Evolutionary conservation across 2,113 vertebrate species (phyloP).

Genomic region (Zosterops japonicus): DNA sequence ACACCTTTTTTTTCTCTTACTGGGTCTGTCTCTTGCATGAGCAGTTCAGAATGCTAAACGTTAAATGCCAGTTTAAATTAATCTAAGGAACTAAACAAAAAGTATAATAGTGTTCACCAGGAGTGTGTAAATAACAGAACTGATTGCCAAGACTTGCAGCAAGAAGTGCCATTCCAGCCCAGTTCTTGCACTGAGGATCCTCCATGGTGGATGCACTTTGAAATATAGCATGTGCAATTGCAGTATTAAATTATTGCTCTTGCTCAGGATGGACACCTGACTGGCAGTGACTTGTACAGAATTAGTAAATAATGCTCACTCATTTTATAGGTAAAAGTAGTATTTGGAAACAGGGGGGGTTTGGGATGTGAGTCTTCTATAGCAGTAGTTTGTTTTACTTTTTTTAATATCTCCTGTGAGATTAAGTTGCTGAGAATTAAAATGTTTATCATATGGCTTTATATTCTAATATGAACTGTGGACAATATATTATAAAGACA

Average conservation of each 20-base stretch:
- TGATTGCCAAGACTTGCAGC: not conserved
- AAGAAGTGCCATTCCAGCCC: not conserved
- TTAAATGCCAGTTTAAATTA: not conserved
- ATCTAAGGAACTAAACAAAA: not conserved
- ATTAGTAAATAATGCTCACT: not conserved
- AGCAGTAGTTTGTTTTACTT: not conserved
- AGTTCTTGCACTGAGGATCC: not conserved
- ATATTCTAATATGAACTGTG: not conserved
- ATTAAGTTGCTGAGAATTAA: not conserved
- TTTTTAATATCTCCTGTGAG: not conserved
- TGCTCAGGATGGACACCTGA: not conserved
- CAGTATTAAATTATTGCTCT: not conserved
- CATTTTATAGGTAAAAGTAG: not conserved
- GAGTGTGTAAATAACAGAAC: not conserved
- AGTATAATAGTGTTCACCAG: not conserved
- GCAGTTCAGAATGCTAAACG: not conserved
- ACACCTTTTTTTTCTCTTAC: rapidly evolving
- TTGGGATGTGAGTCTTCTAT: not conserved
- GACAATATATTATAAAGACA: not conserved
- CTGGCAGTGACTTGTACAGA: not conserved
- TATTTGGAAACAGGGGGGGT: not conserved
- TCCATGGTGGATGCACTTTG: not conserved
- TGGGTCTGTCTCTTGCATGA: not conserved
- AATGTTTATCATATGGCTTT: not conserved
- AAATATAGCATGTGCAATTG: not conserved